Percentiles rank a stretch among this genome's conserved stretches.
Conservation (phyloP, 2,888 invertebrate species). For the Drosophila merina region DNA sequence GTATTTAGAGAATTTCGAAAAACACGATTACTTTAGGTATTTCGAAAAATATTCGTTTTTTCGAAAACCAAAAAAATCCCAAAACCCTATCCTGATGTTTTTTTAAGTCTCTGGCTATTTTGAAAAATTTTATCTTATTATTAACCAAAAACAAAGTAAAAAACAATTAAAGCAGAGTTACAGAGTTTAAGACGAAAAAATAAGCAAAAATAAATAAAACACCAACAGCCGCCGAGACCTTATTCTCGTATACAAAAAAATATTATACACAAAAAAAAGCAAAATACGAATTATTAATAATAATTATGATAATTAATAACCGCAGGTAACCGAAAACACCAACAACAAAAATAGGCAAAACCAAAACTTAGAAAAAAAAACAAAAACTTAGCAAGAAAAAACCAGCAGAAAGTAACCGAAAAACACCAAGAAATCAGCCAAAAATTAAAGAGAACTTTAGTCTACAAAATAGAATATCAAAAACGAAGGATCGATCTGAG, state of each 20-base stretch:
- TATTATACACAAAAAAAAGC: constrained; percentile 13
- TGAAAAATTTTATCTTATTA: background rate
- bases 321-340: constrained; percentile 40
- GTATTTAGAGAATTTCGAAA: background rate
- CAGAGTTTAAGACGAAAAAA: constrained; percentile 30
- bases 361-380: constrained; percentile 11
- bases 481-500: background rate
- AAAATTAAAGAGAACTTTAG: constrained; percentile 9
- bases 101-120: constrained; percentile 13
- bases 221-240: constrained; percentile 45
- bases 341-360: constrained; percentile 12
- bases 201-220: constrained; percentile 6
- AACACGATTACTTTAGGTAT: background rate
- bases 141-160: constrained; percentile 4
- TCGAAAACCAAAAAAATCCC: background rate
- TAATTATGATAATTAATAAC: constrained; percentile 11
- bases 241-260: constrained; percentile 25
- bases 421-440: constrained; percentile 36
- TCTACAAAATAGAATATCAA: constrained; percentile 4
- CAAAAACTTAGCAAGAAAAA: constrained; percentile 8
- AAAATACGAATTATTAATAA: constrained; percentile 35
- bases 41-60: background rate
- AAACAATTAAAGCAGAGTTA: constrained; percentile 23
- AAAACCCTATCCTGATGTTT: background rate
- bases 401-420: constrained; percentile 48